Percentiles rank a stretch among this genome's conserved stretches.
Conservation (phyloP, 2,113 vertebrate genomes). For the Poeciliopsis occidentalis region DNA sequence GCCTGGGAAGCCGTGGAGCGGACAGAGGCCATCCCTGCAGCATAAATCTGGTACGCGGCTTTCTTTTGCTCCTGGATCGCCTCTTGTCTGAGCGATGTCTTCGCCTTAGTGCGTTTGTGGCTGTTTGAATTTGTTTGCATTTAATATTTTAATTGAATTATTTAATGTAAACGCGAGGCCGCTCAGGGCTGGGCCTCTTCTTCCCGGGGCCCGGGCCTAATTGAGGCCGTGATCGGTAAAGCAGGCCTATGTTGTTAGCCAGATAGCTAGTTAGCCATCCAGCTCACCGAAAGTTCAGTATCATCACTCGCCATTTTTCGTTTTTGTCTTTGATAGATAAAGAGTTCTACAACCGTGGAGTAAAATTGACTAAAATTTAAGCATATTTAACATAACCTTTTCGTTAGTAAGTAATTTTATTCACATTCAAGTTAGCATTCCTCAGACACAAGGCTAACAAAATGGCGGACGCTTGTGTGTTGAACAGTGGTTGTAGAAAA, state of each 20-base stretch:
- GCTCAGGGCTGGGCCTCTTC: conserved; percentile 73
- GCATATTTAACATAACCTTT: accelerated
- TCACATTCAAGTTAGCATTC: conserved; percentile 48
- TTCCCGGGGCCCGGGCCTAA: conserved; percentile 78
- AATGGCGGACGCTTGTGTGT: conserved; percentile 73
- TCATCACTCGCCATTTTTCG: not conserved
- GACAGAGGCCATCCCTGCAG: conserved; percentile 74
- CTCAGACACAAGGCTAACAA: conserved; percentile 66
- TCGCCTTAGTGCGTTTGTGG: conserved; percentile 9
- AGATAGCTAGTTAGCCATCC: conserved; percentile 2
- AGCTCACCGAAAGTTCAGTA: not conserved
- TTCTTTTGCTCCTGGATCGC: conserved; percentile 27
- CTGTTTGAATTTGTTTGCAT: conserved; percentile 57
- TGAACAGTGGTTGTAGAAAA: conserved; percentile 38
- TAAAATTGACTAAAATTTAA: accelerated
- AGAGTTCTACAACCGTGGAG: accelerated
- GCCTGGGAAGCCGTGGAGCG: conserved; percentile 76
- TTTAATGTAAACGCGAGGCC: conserved; percentile 65
- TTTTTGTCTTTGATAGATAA: not conserved
- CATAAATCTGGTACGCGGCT: conserved; percentile 69
- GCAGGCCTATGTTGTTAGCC: conserved; percentile 65
- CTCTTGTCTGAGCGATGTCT: conserved; percentile 19
- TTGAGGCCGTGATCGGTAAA: conserved; percentile 81
- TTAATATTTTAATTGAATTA: conserved; percentile 45
- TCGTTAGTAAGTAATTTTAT: not conserved